Percentiles rank a stretch among this genome's conserved stretches.
Conservation (phyloP, 1,140 invertebrate genomes). For the Mactra quadrangularis region DNA sequence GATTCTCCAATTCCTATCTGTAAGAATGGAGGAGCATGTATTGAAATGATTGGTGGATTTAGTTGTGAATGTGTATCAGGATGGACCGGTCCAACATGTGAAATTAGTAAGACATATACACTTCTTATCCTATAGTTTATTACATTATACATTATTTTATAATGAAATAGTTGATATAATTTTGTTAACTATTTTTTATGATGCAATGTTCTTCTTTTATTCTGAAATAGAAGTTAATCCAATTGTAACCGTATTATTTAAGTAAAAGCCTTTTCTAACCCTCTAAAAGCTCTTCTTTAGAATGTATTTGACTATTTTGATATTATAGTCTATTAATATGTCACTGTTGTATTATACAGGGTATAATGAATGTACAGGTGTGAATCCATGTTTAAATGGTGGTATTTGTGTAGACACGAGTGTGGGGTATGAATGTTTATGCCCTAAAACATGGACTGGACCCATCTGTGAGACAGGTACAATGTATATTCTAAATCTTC, state of each 20-base stretch:
- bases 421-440: conserved; percentile 93
- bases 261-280: too few relatives aligned
- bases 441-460: conserved; percentile 92
- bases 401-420: conserved; percentile 93
- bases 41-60: conserved; percentile 96
- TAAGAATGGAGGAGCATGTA: conserved; percentile 95
- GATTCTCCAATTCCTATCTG: conserved; percentile 85
- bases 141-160: too few relatives aligned
- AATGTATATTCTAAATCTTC: too few relatives aligned
- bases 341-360: conserved; percentile 39
- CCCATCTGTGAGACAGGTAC: conserved; percentile 89
- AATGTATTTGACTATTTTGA: too few relatives aligned
- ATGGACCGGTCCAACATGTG: conserved; percentile 83
- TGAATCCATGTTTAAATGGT: conserved; percentile 91
- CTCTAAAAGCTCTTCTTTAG: too few relatives aligned
- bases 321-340: too few relatives aligned
- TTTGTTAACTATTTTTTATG: too few relatives aligned
- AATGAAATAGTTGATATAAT: too few relatives aligned
- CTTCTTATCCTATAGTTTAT: too few relatives aligned
- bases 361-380: conserved; percentile 57
- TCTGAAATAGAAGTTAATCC: too few relatives aligned
- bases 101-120: conserved; percentile 83
- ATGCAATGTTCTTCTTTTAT: too few relatives aligned
- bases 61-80: conserved; percentile 94
- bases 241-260: too few relatives aligned